Evolutionary conservation across 2,797 vertebrate species (phyloP).

Genomic region (Uromys caudimaculatus): DNA sequence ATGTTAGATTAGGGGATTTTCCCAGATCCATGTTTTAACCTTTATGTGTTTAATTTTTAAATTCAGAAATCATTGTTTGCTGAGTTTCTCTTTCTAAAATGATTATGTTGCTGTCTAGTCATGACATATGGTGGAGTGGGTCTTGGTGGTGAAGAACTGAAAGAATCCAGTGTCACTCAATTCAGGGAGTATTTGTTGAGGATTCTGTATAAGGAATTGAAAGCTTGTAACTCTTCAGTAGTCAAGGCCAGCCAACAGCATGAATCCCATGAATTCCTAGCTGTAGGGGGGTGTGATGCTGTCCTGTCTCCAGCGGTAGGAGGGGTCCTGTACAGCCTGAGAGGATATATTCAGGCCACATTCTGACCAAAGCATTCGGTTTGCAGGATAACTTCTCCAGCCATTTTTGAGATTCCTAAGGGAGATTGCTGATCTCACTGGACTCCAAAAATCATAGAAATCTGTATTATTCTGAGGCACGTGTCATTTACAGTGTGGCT

Average conservation of each 20-base stretch:
- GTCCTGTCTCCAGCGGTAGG: not conserved
- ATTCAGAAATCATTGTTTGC: constrained; percentile 4
- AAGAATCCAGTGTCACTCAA: not conserved
- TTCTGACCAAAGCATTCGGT: not conserved
- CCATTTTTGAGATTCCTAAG: not conserved
- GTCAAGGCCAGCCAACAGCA: not conserved
- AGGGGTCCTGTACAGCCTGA: not conserved
- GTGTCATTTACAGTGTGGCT: not conserved
- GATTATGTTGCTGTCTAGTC: not conserved
- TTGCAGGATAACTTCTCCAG: not conserved
- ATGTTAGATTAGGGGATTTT: not conserved
- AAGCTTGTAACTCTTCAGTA: not conserved
- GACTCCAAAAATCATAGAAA: not conserved
- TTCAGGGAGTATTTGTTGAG: not conserved
- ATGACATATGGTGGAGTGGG: too few relatives aligned
- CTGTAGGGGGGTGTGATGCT: not conserved
- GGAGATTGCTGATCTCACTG: not conserved
- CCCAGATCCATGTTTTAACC: not conserved
- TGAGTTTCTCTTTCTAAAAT: constrained; percentile 9
- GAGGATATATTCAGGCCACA: not conserved
- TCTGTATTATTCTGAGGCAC: not conserved
- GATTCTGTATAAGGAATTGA: not conserved
- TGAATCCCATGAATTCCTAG: not conserved
- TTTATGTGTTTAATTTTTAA: constrained; percentile 18
- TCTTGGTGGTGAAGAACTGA: constrained; percentile 10